Evolutionary conservation across 2,113 vertebrate species (phyloP), one percentile per base, ranked within the genome.

Genomic region (Limnothrissa miodon): DNA sequence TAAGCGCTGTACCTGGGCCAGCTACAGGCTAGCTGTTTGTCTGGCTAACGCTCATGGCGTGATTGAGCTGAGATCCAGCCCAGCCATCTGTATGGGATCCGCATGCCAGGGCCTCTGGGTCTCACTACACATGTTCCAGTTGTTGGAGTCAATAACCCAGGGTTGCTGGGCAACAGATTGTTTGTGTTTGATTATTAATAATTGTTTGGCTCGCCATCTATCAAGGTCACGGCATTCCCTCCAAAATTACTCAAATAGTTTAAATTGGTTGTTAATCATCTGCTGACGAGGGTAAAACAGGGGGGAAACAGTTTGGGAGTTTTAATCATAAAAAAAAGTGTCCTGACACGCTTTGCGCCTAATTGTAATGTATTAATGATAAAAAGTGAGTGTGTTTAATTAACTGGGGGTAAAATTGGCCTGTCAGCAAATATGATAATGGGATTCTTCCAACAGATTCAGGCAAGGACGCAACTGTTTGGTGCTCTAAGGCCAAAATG

Each of bases 301-400:
- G 21, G 5, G 10, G 59, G 10, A 7, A 66, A 66, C 8, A 33
- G 25, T 66, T 66, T 66, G 59, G 59, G 25, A 33, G 25, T 66
- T 66, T 66, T 66, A 66, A 66, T 66, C 59, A 33, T 66, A 33
- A 66, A 66, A 66, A 66, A 13, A 33, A 33, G 59, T 66, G 59
- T 66, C 13, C 2, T 66, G 29, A 33, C 59, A 25, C 33, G 13
- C 8, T 66, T 66, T 66, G 59, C 33, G 59, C 25, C 59, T 33
- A 66, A 66, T 66, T 45, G n/a, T 45, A 48, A 80, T 80, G 45
- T 33, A 51, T 46, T 62, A 48, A 78, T 79, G 46, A 85, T 46
- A 80, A 79, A 85, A 80, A 17, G n/a, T 25, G 51, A 82, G 81
- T 74, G n/a, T n/a, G 21, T 46, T 59, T 86, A 83, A 86, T 81